Base-by-base conservation (phyloP, 2,888 invertebrate species). In the Panopea generosa region DNA sequence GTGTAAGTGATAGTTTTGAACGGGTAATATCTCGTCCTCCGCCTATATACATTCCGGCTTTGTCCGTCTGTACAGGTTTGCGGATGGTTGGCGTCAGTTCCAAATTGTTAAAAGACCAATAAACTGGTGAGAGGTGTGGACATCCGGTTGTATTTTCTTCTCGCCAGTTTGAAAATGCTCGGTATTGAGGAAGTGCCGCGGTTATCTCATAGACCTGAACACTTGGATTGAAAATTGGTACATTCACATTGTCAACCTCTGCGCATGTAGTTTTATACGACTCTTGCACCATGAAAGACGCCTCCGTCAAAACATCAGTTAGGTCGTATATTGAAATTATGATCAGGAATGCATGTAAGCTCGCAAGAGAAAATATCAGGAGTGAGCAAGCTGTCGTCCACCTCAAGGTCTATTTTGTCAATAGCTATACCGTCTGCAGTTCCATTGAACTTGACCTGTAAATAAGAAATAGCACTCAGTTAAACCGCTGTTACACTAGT, bases 261-360 rank as follows among this genome's bases (percentile, higher is more conserved):
- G 86, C 83, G 53, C 87, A 87, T n/a, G 69, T 53, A 0, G 87
- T 87, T n/a, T 80, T 78, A 67, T 84, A 85, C 7, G 86, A 86
- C 18, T 77, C 75, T 52, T 87, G 86, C 1, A 83, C 79, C 7
- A 71, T 68, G 45, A 77, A 82, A 2, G 82, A 79, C 22, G 56
- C 49, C 20, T 72, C 67, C 14, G 78, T 77, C 7, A 66, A 2
- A 14, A 65, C 47, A 29, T 74, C 57, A n/a, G 43, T 74, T 77
- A 1, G 26, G 3, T 1, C 81, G 77, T 18, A 81, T 18, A 43
- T 71, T 50, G 53, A 68, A 85, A 2, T 20, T 73, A 9, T 66
- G 76, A 27, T 79, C 74, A 0, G 73, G 77, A 18, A 83, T 65
- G 57, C 86, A 86, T 11, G 76, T 71, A 1, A 84, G 78, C 47